Percentiles rank a stretch among this genome's conserved stretches.
Evolutionary conservation across 2,797 vertebrate species (phyloP).

Genomic region (Alectoris magna): DNA sequence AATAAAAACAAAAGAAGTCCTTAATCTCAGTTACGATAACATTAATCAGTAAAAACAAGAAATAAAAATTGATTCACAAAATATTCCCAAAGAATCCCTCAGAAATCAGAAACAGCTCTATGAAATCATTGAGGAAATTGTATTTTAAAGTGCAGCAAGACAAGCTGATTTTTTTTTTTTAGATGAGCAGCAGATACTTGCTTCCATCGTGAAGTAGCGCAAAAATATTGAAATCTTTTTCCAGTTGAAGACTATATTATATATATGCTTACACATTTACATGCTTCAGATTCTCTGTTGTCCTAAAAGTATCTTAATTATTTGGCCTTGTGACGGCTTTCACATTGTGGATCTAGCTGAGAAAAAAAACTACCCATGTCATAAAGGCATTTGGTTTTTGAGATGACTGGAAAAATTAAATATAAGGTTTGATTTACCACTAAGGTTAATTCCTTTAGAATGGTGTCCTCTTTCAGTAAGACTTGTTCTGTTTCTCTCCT

Average conservation of each 20-base stretch:
- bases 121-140: neutral
- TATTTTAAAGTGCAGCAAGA: neutral
- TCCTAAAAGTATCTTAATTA: neutral
- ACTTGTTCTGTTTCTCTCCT: neutral
- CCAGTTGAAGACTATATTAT: neutral
- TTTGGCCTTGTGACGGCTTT: neutral
- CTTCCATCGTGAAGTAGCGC: neutral
- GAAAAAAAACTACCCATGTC: neutral
- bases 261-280: neutral
- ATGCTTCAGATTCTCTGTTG: neutral
- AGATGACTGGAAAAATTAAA: constrained; percentile 8
- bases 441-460: constrained; percentile 56
- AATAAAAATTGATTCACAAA: neutral
- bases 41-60: neutral
- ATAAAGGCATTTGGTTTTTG: constrained; percentile 5
- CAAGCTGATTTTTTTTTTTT: neutral
- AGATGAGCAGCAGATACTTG: neutral
- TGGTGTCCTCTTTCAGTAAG: constrained; percentile 40
- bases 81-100: neutral
- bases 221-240: neutral
- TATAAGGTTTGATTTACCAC: constrained; percentile 44
- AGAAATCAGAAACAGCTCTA: neutral
- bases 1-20: neutral
- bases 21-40: neutral
- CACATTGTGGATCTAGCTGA: neutral